These are phyloP conservation scores for Parauchenoglanis punctatus DNA, from an alignment of 2,797 vertebrate genomes.

Conservation along the genomic window DNA sequence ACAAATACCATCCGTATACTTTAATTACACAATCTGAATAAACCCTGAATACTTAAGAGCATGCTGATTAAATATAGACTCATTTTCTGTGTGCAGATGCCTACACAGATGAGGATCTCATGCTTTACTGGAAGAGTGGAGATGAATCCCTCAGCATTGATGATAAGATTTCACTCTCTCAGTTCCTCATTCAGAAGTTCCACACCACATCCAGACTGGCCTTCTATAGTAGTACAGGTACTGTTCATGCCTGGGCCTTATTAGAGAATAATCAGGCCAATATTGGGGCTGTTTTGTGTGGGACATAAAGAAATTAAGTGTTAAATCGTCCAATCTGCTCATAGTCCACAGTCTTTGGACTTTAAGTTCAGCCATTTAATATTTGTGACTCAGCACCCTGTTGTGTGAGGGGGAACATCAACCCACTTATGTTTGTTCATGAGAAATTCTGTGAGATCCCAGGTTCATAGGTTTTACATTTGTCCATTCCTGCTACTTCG, in stretches of 20 bases:
- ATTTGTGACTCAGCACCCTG: background rate
- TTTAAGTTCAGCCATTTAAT: background rate
- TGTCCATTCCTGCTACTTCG: background rate
- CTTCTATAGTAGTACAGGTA: constrained; percentile 97
- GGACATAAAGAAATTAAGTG: background rate
- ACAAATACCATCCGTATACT: background rate
- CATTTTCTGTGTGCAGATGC: constrained; percentile 78
- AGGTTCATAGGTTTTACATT: background rate
- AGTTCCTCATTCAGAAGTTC: constrained; percentile 96
- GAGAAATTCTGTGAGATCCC: background rate
- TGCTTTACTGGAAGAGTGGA: constrained; percentile 96
- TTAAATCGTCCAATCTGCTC: background rate
- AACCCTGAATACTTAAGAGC: too few species aligned
- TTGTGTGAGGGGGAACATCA: background rate
- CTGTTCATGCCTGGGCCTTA: too few species aligned
- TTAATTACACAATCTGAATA: background rate
- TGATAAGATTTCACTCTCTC: constrained; percentile 91
- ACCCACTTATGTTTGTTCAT: background rate
- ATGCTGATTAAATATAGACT: background rate
- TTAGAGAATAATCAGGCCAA: background rate
- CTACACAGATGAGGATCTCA: constrained; percentile 95
- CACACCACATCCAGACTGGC: constrained; percentile 92
- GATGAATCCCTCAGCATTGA: constrained; percentile 93
- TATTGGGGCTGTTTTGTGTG: background rate
- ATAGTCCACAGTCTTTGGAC: background rate